Evolutionary conservation across 2,888 invertebrate species (phyloP).

Genomic region (Agapostemon virescens): DNA sequence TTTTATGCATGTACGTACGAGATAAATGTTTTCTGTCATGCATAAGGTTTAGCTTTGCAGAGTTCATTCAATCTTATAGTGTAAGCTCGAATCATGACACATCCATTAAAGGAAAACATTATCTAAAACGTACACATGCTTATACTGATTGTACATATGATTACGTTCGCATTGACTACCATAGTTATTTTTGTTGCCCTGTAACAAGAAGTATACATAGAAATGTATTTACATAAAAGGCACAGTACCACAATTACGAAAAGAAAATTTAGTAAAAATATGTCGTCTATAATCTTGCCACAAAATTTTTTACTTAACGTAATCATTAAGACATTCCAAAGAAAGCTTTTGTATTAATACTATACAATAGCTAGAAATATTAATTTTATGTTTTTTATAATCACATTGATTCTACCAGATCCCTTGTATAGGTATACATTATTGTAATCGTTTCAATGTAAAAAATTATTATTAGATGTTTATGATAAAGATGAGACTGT

Average conservation of each 20-base stretch:
- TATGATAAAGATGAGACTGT: conserved; percentile 16
- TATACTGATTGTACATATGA: neutral
- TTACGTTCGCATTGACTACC: neutral
- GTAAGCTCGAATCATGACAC: conserved; percentile 22
- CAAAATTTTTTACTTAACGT: conserved; percentile 1
- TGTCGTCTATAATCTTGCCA: neutral
- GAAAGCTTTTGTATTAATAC: conserved; percentile 30
- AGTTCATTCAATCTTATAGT: conserved; percentile 10
- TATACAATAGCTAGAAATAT: conserved; percentile 3
- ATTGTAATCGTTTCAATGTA: conserved; percentile 24
- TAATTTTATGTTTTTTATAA: conserved; percentile 37
- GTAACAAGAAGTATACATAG: neutral
- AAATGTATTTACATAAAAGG: neutral
- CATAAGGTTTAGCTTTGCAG: conserved; percentile 33
- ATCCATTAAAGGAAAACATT: conserved; percentile 12
- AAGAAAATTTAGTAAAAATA: neutral
- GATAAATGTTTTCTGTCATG: conserved; percentile 29
- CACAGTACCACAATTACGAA: neutral
- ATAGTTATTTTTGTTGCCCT: neutral
- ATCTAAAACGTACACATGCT: conserved; percentile 14
- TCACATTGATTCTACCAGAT: conserved; percentile 13
- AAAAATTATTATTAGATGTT: neutral
- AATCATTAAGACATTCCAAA: conserved; percentile 33
- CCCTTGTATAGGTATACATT: conserved; percentile 30
- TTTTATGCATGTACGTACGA: conserved; percentile 11